Conservation (phyloP, 2,888 invertebrate genomes). For the Corbicula japonica region DNA sequence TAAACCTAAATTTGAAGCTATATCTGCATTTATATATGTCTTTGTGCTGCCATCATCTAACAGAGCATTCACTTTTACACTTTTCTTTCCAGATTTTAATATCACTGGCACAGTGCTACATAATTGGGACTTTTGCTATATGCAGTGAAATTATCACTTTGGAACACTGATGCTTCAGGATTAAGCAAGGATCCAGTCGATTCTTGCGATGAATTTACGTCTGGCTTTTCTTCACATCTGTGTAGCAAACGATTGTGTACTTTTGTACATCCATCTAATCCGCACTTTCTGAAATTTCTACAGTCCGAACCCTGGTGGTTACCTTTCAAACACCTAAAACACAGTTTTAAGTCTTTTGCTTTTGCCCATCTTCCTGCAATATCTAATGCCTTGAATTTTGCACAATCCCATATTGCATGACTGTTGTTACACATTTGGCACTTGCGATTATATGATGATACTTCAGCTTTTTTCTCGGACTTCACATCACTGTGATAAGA, state of each 20-base stretch:
- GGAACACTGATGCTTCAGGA: too few relatives aligned
- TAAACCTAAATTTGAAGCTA: conserved; percentile 45
- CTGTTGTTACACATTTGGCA: neutral
- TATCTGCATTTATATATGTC: conserved; percentile 48
- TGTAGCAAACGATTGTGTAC: conserved; percentile 2
- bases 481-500: neutral
- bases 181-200: too few relatives aligned
- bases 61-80: conserved; percentile 43
- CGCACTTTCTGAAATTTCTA: conserved; percentile 18
- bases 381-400: conserved; percentile 14
- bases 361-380: conserved; percentile 11
- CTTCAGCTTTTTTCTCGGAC: neutral
- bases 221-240: too few relatives aligned
- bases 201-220: too few relatives aligned
- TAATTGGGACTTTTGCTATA: too few relatives aligned
- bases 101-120: neutral
- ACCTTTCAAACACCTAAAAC: conserved; percentile 38
- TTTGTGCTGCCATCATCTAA: conserved; percentile 53
- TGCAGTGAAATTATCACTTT: too few relatives aligned
- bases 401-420: conserved; percentile 27
- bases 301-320: conserved; percentile 34
- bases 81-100: neutral
- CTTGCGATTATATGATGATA: neutral
- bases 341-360: conserved; percentile 23
- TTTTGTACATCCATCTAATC: conserved; percentile 12